phyloP scores from a whole-genome alignment of 2,797 vertebrate species.

The Valencia hispanica region DNA sequence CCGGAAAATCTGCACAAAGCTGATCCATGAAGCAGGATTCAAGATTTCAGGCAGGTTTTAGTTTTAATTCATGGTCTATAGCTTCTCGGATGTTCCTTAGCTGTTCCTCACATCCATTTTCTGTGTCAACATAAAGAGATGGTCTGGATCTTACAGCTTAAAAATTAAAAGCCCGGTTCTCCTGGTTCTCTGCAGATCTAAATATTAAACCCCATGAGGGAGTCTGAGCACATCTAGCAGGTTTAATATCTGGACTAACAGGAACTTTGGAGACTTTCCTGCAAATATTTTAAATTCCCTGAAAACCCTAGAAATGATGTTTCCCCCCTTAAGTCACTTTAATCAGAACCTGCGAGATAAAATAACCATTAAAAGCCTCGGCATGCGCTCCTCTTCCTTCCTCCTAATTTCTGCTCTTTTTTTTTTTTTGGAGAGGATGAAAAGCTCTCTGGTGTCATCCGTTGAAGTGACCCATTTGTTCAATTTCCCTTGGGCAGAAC shows the following conservation, averaged over 20 bases:
- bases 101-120: neutral
- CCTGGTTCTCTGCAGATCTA: neutral
- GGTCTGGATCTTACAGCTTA: neutral
- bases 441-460: neutral
- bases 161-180: neutral
- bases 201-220: neutral
- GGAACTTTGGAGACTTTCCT: neutral
- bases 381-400: neutral
- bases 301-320: neutral
- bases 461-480: rapidly evolving
- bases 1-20: neutral
- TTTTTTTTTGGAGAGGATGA: neutral
- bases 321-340: neutral
- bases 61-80: neutral
- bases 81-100: neutral
- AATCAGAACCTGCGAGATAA: neutral
- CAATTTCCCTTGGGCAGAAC: neutral
- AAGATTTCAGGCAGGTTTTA: neutral
- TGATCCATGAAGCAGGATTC: neutral
- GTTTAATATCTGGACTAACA: neutral
- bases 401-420: neutral
- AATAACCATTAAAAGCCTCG: neutral
- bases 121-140: no score
- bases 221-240: neutral
- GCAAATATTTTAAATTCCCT: neutral